phyloP scores from a whole-genome alignment of 1,140 invertebrate genomes.

The Ceratina australensis region DNA sequence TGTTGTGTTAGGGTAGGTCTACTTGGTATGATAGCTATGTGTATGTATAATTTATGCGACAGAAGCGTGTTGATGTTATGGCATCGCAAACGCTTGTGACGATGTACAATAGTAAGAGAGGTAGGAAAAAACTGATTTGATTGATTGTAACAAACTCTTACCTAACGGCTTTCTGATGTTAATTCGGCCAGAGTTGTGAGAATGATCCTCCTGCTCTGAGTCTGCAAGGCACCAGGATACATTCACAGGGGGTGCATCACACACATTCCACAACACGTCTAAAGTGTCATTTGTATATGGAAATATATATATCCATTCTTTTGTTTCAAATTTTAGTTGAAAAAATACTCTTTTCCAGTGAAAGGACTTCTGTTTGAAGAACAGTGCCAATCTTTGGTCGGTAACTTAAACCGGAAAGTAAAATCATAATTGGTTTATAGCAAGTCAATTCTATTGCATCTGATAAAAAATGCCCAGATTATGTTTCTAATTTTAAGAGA shows the following conservation, averaged over 20 bases:
- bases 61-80: conserved; percentile 35
- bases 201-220: conserved; percentile 81
- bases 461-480: too few relatives aligned
- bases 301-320: conserved; percentile 29
- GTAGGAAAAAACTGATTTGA: conserved; percentile 14
- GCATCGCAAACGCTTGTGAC: conserved; percentile 31
- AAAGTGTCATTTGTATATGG: conserved; percentile 70
- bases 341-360: too few relatives aligned
- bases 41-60: conserved; percentile 22
- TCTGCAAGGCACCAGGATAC: conserved; percentile 78
- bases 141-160: conserved; percentile 66
- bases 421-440: too few relatives aligned
- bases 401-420: too few relatives aligned
- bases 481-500: too few relatives aligned
- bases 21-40: conserved; percentile 10
- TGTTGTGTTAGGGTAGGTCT: neutral
- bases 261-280: conserved; percentile 79
- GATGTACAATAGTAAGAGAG: neutral
- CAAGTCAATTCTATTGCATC: too few relatives aligned
- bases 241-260: conserved; percentile 79
- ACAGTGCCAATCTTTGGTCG: too few relatives aligned
- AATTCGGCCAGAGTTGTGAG: conserved; percentile 74
- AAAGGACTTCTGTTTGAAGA: too few relatives aligned
- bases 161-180: conserved; percentile 80
- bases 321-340: conserved; percentile 19